phyloP scores from a whole-genome alignment of 1,140 invertebrate genomes.

The Drosophila tristis region DNA sequence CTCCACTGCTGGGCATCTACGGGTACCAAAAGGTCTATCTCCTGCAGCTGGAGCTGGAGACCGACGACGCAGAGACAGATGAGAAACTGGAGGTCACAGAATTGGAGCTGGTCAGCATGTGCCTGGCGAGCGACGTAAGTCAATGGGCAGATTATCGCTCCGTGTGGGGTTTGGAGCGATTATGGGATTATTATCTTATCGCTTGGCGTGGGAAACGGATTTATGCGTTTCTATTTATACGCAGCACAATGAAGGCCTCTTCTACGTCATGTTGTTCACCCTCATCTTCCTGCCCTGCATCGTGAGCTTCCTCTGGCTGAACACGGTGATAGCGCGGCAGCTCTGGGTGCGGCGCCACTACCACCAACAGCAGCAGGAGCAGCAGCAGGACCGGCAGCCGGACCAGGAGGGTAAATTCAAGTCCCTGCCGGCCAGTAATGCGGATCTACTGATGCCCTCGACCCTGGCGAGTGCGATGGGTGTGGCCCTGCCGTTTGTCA shows the following conservation, averaged over 20 bases:
- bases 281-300: conserved; percentile 86
- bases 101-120: conserved; percentile 50
- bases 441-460: conserved; percentile 47
- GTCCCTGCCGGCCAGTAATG: conserved; percentile 2
- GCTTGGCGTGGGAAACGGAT: conserved; percentile 33
- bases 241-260: conserved; percentile 71
- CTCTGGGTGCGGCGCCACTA: conserved; percentile 83
- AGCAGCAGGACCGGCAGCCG: conserved; percentile 15
- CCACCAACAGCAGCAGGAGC: conserved; percentile 47
- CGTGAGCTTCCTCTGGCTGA: conserved; percentile 85
- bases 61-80: conserved; percentile 3
- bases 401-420: conserved; percentile 20
- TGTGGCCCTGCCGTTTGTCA: conserved; percentile 47
- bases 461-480: conserved; percentile 51
- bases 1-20: conserved; percentile 62
- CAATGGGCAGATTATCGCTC: conserved; percentile 20
- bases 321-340: conserved; percentile 85
- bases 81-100: conserved; percentile 40
- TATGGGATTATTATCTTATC: conserved; percentile 61
- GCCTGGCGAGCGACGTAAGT: conserved; percentile 57
- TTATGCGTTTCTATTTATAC: conserved; percentile 36
- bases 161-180: conserved; percentile 3
- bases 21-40: conserved; percentile 47
- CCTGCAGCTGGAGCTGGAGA: conserved; percentile 7
- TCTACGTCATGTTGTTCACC: conserved; percentile 84